Evolutionary conservation across 2,113 vertebrate species (phyloP).

Genomic region (Gnathonemus echidnorhynchus): DNA sequence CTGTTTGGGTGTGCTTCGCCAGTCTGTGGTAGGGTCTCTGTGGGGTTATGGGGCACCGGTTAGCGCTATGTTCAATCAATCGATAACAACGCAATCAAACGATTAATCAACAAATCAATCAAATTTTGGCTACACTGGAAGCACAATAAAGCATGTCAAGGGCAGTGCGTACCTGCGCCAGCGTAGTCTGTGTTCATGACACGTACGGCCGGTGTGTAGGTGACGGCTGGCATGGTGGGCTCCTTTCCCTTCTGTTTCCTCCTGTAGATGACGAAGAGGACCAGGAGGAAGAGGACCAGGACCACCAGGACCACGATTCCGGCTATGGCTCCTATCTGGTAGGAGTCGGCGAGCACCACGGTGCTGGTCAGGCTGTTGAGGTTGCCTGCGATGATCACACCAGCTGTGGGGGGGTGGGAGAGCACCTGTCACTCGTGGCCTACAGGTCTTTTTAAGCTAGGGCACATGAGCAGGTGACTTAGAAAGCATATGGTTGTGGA

Average conservation of each 20-base stretch:
- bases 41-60: conserved; percentile 29
- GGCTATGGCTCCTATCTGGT: conserved; percentile 86
- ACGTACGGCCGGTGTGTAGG: conserved; percentile 83
- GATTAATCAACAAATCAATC: too few species aligned
- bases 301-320: conserved; percentile 85
- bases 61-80: neutral
- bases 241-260: conserved; percentile 92
- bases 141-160: neutral
- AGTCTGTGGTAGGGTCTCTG: conserved; percentile 74
- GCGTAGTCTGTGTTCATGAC: conserved; percentile 75
- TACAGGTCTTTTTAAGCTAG: neutral
- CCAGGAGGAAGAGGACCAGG: conserved; percentile 80
- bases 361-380: conserved; percentile 87
- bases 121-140: neutral
- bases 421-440: neutral
- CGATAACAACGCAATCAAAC: neutral
- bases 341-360: conserved; percentile 78
- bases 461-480: neutral
- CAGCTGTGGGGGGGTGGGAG: conserved; percentile 57
- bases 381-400: conserved; percentile 79
- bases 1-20: conserved; percentile 71
- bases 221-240: conserved; percentile 77
- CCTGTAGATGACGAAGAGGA: conserved; percentile 83
- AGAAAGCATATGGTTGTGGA: neutral
- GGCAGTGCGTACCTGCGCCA: conserved; percentile 61